Conservation (phyloP, 2,797 vertebrate species). For the Psittacula derbiana region DNA sequence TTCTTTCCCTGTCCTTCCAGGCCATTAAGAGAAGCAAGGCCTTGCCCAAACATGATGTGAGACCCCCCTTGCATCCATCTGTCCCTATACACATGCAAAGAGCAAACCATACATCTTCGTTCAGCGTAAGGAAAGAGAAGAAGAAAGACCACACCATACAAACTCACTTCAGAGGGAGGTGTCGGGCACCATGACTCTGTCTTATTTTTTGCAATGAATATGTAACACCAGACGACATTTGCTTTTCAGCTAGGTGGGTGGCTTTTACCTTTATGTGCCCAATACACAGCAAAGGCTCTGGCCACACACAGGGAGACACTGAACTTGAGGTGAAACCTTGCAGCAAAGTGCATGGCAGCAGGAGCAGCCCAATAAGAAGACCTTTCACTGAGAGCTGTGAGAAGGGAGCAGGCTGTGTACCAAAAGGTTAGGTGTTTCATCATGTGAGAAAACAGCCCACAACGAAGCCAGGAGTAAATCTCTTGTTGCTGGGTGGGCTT, state of each 20-base stretch:
- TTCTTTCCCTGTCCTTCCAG: not conserved
- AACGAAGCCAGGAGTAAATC: not conserved
- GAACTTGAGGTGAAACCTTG: not conserved
- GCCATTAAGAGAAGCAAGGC: not conserved
- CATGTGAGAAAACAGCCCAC: not conserved
- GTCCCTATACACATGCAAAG: not conserved
- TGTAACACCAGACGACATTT: not conserved
- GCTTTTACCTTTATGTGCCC: not conserved
- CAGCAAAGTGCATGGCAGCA: not conserved
- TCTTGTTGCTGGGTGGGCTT: conserved; percentile 21
- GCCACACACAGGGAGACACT: not conserved
- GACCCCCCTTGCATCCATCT: not conserved
- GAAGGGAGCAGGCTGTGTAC: not conserved
- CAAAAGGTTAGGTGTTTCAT: not conserved
- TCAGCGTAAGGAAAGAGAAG: not conserved
- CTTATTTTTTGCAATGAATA: not conserved
- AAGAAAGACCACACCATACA: not conserved
- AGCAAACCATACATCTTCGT: not conserved
- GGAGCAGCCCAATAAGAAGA: not conserved
- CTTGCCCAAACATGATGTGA: not conserved
- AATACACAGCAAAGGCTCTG: not conserved
- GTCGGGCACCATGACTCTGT: not conserved
- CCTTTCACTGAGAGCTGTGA: not conserved
- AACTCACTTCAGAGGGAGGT: not conserved
- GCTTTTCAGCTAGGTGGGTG: not conserved